Conservation (phyloP, 92 coral and sea anemone species). For the Nematostella vectensis region DNA sequence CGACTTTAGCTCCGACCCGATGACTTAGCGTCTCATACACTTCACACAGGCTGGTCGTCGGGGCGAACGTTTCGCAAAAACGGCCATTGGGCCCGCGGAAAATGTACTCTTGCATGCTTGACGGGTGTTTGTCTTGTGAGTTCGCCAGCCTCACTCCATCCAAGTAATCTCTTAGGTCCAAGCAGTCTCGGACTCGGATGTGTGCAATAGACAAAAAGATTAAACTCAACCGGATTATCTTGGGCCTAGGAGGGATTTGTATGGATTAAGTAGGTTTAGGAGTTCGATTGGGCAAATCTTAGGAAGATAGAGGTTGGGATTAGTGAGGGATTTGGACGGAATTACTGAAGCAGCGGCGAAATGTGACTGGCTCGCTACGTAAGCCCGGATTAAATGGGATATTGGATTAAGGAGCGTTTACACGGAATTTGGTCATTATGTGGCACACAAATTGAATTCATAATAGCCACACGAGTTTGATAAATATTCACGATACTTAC, state of each 20-base stretch:
- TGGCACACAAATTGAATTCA: background rate
- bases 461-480: too few species aligned
- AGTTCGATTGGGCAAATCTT: conserved; percentile 6
- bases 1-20: conserved; percentile 1
- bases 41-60: conserved; percentile 7
- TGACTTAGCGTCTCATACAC: conserved; percentile 9
- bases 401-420: conserved; percentile 24
- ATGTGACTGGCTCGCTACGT: conserved; percentile 12
- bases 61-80: conserved; percentile 6
- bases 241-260: conserved; percentile 25
- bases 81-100: conserved; percentile 23
- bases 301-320: conserved; percentile 4
- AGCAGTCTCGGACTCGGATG: conserved; percentile 12
- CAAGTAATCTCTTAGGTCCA: background rate
- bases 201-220: conserved; percentile 29
- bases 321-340: conserved; percentile 18
- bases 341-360: conserved; percentile 9
- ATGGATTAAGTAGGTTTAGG: conserved; percentile 27
- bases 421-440: background rate
- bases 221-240: conserved; percentile 26
- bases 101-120: conserved; percentile 8
- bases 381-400: conserved; percentile 19
- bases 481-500: too few species aligned
- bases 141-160: background rate
- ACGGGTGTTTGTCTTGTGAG: background rate